These are phyloP conservation scores for Phaethon lepturus DNA, from an alignment of 2,113 vertebrate genomes.

Conservation along the genomic window DNA sequence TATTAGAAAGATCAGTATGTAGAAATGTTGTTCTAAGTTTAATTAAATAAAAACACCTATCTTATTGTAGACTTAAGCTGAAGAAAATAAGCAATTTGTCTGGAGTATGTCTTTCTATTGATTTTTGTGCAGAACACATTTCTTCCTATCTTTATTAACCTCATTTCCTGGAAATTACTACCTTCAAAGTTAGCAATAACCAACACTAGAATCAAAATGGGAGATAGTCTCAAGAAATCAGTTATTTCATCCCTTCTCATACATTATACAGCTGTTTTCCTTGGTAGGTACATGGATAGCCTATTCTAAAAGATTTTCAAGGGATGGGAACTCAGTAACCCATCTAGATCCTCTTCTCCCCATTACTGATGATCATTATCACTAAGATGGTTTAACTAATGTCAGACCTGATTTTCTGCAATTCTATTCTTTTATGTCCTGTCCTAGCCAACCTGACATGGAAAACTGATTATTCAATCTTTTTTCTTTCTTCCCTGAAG, in stretches of 20 bases:
- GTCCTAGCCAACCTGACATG: neutral
- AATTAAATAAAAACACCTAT: neutral
- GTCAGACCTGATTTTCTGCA: neutral
- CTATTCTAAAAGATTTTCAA: neutral
- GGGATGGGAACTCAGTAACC: neutral
- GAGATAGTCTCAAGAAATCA: neutral
- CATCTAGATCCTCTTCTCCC: neutral
- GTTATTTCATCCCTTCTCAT: neutral
- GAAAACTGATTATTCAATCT: neutral
- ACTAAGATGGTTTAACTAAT: neutral
- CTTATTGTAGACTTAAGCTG: neutral
- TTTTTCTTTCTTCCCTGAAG: neutral
- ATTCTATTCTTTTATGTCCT: neutral
- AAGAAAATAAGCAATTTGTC: neutral
- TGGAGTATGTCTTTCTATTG: neutral
- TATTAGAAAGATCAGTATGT: neutral
- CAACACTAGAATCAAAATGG: neutral
- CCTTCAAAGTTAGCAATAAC: neutral
- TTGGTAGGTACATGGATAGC: neutral
- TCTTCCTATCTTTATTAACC: neutral
- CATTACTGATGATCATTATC: neutral
- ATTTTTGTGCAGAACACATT: neutral
- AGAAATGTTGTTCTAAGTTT: neutral
- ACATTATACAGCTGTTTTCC: neutral
- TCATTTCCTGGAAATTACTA: neutral